These are phyloP conservation scores for Herpetotheres cachinnans DNA, from an alignment of 2,113 vertebrate genomes.

Conservation along the genomic window DNA sequence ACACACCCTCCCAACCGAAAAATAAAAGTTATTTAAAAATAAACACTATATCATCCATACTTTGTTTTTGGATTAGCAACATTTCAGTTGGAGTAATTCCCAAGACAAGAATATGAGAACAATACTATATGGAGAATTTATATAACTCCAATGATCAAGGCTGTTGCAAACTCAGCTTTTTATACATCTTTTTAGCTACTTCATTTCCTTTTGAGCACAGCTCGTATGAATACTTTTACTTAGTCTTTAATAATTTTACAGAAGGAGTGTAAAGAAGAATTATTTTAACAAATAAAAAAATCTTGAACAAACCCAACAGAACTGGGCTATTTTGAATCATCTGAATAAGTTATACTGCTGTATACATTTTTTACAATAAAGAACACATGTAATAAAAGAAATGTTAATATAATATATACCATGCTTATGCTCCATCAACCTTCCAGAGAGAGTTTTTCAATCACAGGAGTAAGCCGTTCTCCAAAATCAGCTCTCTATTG, in stretches of 20 bases:
- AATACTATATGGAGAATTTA: slow-evolving; percentile 14
- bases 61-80: background rate
- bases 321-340: slow-evolving; percentile 8
- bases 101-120: slow-evolving; percentile 25
- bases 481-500: slow-evolving; percentile 73
- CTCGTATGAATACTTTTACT: slow-evolving; percentile 19
- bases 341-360: background rate
- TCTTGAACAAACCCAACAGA: background rate
- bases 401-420: slow-evolving; percentile 65
- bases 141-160: slow-evolving; percentile 26
- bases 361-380: slow-evolving; percentile 15
- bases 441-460: slow-evolving; percentile 68
- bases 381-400: slow-evolving; percentile 45
- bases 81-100: slow-evolving; percentile 32
- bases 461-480: slow-evolving; percentile 68
- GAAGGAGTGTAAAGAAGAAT: slow-evolving; percentile 22
- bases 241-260: slow-evolving; percentile 17
- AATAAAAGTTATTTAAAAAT: background rate
- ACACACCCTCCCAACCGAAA: background rate
- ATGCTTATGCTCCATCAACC: slow-evolving; percentile 65
- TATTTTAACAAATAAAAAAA: slow-evolving; percentile 14
- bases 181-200: slow-evolving; percentile 6
- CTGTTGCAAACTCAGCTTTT: slow-evolving; percentile 42
- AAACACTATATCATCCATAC: background rate
- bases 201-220: background rate